These are phyloP conservation scores for Pseudobourletiella spinata DNA, from an alignment of 1,140 invertebrate species.

Conservation along the genomic window DNA sequence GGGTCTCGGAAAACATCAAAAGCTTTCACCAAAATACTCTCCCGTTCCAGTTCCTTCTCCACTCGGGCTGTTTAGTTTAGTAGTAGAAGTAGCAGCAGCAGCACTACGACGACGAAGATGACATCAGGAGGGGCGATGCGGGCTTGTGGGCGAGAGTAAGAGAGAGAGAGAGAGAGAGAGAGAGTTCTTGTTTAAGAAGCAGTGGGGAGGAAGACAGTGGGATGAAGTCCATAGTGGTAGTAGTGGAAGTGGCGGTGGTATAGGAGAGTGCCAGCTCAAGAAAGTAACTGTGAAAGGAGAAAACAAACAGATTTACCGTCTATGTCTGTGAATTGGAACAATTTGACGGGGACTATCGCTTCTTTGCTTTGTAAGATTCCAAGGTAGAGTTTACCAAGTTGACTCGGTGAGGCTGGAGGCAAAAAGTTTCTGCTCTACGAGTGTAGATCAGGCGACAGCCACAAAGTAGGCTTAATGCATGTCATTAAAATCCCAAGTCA, in stretches of 20 bases:
- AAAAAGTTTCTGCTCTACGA: neutral
- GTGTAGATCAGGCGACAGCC: constrained; percentile 3
- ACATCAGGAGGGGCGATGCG: neutral
- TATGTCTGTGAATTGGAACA: neutral
- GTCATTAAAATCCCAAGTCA: constrained; percentile 11
- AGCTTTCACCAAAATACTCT: too few relatives aligned
- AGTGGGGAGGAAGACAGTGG: neutral
- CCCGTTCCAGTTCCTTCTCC: too few relatives aligned
- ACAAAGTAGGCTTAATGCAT: constrained; percentile 9
- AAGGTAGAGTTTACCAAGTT: neutral
- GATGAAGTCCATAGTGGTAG: neutral
- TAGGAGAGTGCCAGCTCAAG: neutral
- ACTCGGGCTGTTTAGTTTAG: too few relatives aligned
- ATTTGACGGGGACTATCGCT: neutral
- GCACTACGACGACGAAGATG: too few relatives aligned
- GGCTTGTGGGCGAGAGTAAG: neutral
- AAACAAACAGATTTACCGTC: neutral
- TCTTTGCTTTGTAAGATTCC: neutral
- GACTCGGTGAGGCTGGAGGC: neutral
- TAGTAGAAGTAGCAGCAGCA: too few relatives aligned
- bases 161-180: neutral
- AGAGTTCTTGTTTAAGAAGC: neutral
- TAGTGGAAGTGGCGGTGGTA: neutral
- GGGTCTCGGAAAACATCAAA: too few relatives aligned
- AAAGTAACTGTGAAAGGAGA: neutral